Base-by-base conservation (phyloP, 1,140 invertebrate species). In the Andrena cerasifolii region DNA sequence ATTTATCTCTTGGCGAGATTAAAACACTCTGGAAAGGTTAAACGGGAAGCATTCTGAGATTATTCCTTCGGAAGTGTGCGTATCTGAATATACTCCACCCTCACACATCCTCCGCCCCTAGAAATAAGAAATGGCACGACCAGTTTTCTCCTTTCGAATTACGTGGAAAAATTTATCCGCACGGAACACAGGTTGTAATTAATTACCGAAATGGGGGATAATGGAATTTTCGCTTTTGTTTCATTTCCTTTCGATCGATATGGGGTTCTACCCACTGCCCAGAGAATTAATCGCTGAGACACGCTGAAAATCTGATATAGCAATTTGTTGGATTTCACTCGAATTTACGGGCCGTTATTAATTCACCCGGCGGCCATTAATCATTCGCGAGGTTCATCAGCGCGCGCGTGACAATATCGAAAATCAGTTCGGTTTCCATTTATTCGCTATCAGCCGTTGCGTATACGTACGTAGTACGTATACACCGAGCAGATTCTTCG, bases 371-470 rank as follows among this genome's bases (percentile, higher is more conserved):
- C 36, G 28, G 51, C 16, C 16, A 75, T 75, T 75, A 75, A 75
- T 75, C 73, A 75, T 33, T 3, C 14, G 36, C 21, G 28, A 58
- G 47, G 63, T 68, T 75, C 51, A 68, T 68, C 73, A 58, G 40
- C 14, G 28, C 6, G 6, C 31, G 21, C 53, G 63, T 47, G 63
- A 67, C 63, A 36, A 47, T 75, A 75, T 75, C 73, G 73, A 66
- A 75, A 75, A 75, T 28, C 73, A 75, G 67, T 75, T 68, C 73
- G 58, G 58, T 75, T 58, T 75, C 63, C 56, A 67, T 68, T 58
- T 67, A 75, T 75, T 21, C 51, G 36, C 21, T 28, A 43, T 33
- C 63, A n/a, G 43, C 63, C 40, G 45, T 75, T 47, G 43, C 31
- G 63, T 31, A n/a, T 63, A 16, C n/a, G 2, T n/a, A n/a, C n/a